Evolutionary conservation across 2,797 vertebrate species (phyloP).

Genomic region (Cyprinella venusta): DNA sequence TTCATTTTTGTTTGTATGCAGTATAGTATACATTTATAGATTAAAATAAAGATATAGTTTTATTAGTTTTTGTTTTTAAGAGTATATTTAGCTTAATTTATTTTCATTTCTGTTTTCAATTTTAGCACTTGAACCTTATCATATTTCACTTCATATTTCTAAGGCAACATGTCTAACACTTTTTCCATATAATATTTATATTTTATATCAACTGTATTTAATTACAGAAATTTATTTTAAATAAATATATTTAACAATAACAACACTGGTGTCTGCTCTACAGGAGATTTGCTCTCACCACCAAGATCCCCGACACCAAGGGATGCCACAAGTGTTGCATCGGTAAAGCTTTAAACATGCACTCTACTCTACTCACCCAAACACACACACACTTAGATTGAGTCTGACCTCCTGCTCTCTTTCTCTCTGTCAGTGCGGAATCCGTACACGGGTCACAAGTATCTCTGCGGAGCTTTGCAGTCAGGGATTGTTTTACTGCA

Average conservation of each 20-base stretch:
- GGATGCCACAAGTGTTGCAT: slow-evolving; percentile 99
- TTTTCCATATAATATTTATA: background rate
- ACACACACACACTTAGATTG: background rate
- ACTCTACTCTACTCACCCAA: background rate
- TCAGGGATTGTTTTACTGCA: slow-evolving; percentile 96
- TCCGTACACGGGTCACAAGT: slow-evolving; percentile 96
- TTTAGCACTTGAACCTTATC: background rate
- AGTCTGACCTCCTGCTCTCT: background rate
- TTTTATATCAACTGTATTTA: background rate
- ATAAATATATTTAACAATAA: background rate
- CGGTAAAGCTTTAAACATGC: slow-evolving; percentile 72
- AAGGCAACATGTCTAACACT: background rate
- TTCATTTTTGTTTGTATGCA: background rate
- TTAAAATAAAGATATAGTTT: background rate
- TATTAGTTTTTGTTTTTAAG: background rate
- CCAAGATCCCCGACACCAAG: slow-evolving; percentile 98
- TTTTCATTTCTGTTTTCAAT: background rate
- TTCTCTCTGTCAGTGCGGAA: slow-evolving; percentile 85
- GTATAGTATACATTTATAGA: background rate
- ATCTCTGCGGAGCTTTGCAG: slow-evolving; percentile 95
- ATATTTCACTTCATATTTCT: background rate
- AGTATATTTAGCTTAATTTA: background rate
- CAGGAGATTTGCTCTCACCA: slow-evolving; percentile 96
- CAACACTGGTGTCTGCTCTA: slow-evolving; percentile 50
- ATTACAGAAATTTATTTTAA: too few relatives aligned